Conservation (phyloP, 2,113 vertebrate species). For the Cranoglanis bouderius region DNA sequence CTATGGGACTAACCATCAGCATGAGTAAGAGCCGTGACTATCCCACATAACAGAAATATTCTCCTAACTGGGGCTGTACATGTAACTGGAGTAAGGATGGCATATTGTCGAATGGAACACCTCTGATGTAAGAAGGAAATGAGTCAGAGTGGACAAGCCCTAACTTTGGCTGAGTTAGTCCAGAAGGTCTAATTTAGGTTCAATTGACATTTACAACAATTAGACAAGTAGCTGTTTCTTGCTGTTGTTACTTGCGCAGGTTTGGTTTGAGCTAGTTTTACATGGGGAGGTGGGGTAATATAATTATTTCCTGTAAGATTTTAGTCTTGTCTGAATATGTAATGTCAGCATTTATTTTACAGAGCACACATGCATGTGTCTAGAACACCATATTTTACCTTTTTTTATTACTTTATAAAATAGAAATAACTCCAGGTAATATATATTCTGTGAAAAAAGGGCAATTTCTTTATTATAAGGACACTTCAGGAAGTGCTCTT, state of each 20-base stretch:
- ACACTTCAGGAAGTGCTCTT: neutral
- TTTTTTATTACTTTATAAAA: too few relatives aligned
- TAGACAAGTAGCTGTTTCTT: neutral
- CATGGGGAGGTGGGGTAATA: neutral
- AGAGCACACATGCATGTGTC: neutral
- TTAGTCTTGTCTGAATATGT: neutral
- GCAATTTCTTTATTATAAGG: neutral
- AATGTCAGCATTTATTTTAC: neutral
- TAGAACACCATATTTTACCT: neutral
- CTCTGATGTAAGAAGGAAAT: constrained; percentile 27
- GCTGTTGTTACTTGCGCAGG: neutral
- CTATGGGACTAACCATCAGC: neutral
- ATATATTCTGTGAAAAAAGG: neutral
- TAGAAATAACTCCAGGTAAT: neutral
- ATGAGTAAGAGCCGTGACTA: constrained; percentile 27
- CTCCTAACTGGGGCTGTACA: neutral
- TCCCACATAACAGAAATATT: constrained; percentile 1
- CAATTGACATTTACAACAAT: neutral
- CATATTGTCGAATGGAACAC: neutral
- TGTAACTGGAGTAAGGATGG: neutral
- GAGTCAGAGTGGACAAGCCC: constrained; percentile 22
- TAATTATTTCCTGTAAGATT: neutral
- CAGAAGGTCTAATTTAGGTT: neutral
- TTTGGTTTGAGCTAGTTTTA: neutral
- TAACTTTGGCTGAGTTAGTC: neutral